These are phyloP conservation scores for Takifugu rubripes DNA, from an alignment of 2,797 vertebrate genomes.

Conservation along the genomic window DNA sequence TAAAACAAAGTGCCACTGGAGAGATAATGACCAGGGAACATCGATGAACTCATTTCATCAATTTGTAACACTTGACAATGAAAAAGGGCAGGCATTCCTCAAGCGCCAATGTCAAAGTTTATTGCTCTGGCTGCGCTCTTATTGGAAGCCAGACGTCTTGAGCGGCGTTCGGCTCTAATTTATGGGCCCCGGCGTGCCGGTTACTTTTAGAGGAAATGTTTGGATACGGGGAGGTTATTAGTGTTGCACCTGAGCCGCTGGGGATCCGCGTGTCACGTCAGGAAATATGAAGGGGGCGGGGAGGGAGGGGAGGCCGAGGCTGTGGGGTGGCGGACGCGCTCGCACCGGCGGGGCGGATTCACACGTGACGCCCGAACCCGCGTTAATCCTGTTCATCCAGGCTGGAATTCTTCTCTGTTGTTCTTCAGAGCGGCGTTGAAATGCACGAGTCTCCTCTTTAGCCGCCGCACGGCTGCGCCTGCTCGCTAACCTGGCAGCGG, in stretches of 20 bases:
- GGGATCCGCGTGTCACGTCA: slow-evolving; percentile 90
- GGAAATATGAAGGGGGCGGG: slow-evolving; percentile 64
- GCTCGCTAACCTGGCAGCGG: no score
- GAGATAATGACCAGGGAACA: slow-evolving; percentile 94
- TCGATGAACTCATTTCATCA: slow-evolving; percentile 93
- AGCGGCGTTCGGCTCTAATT: slow-evolving; percentile 90
- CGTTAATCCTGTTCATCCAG: no score
- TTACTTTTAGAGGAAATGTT: slow-evolving; percentile 99
- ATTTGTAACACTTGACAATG: slow-evolving; percentile 97
- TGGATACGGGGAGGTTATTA: slow-evolving; percentile 95
- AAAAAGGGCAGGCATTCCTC: slow-evolving; percentile 86
- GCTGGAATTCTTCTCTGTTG: no score
- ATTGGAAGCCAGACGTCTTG: slow-evolving; percentile 88
- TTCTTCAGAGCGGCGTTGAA: no score
- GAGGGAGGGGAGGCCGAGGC: slow-evolving; percentile 12
- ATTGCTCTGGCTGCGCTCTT: slow-evolving; percentile 84
- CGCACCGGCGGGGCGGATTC: not conserved
- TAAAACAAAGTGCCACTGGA: slow-evolving; percentile 96
- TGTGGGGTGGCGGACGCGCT: not conserved
- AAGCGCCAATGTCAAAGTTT: slow-evolving; percentile 89
- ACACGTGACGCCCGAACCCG: no score
- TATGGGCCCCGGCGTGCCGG: slow-evolving; percentile 92
- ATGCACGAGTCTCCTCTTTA: no score
- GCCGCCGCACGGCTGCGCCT: no score
- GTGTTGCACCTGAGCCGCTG: slow-evolving; percentile 92